Evolutionary conservation across 2,797 vertebrate genomes (phyloP), one percentile per base, ranked within the genome.

Genomic region (Takifugu ocellatus): DNA sequence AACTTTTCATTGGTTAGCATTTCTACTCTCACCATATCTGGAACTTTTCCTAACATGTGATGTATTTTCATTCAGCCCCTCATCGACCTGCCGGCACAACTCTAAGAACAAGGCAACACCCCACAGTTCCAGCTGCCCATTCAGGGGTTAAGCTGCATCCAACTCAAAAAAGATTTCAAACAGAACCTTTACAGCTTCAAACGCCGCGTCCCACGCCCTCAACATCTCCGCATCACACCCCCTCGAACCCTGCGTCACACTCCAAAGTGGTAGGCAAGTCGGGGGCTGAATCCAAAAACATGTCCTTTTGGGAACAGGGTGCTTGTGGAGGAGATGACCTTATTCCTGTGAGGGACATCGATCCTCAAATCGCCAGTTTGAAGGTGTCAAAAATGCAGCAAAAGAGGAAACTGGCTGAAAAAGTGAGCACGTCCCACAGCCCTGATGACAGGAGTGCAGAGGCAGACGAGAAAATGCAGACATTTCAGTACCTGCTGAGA

Each of bases 401-500:
- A 43, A 51, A 50, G 3, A 5, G 9, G 0, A 66, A n/a, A 17
- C 44, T 0, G 27, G 17, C 2, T 2, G 39, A 29, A 1, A 0
- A 33, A 3, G 39, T 26, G 51, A 57, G 59, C 16, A 0, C 29
- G 7, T 36, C 9, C 16, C 3, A 49, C 24, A 54, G 58, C 1
- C 45, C 4, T 33, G 31, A 33, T 10, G 31, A 33, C 10, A 10
- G 51, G 21, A 54, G 58, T 1, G 47, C 61, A 2, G 73, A 72
- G 82, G 81, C 68, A 2, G 81, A 80, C 0, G 72, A 69, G 51
- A 90, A 87, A 72, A 66, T 90, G 53, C 87, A 75, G 85, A 92
- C 84, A 0, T 50, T 92, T n/a, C 92, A 87, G 49, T 84, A 88
- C 66, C 90, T 97, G 45, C 61, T 96, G 58, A 85, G 84, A 68